Conservation (phyloP, 2,888 invertebrate genomes). For the Malachius bipustulatus region DNA sequence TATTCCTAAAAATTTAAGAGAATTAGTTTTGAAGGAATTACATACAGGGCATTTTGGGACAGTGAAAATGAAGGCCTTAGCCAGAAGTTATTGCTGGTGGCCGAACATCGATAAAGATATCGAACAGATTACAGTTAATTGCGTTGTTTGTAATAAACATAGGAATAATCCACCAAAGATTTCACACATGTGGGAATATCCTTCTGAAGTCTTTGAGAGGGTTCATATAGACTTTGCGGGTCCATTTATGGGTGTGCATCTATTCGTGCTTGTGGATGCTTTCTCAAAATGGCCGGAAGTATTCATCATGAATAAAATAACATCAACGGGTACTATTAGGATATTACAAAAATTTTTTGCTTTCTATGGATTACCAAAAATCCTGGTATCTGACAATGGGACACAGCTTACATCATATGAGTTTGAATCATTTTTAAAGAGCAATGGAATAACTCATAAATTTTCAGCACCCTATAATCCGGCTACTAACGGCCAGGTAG, state of each 20-base stretch:
- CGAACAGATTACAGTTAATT: slow-evolving; percentile 9
- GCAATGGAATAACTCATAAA: slow-evolving; percentile 13
- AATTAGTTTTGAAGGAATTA: slow-evolving; percentile 9
- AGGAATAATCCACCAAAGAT: no score
- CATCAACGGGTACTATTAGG: slow-evolving; percentile 14
- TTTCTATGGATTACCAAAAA: not conserved
- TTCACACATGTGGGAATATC: slow-evolving; percentile 19
- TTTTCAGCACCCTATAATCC: slow-evolving; percentile 15
- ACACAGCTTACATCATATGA: slow-evolving; percentile 18
- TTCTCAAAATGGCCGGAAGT: slow-evolving; percentile 21
- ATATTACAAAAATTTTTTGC: slow-evolving; percentile 5
- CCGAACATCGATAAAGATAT: slow-evolving; percentile 5
- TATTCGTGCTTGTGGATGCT: slow-evolving; percentile 18
- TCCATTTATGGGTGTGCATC: slow-evolving; percentile 16
- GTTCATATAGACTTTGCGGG: slow-evolving; percentile 20
- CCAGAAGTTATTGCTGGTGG: slow-evolving; percentile 14
- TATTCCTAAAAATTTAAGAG: slow-evolving; percentile 5
- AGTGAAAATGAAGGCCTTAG: slow-evolving; percentile 9
- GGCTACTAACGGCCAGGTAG: slow-evolving; percentile 16
- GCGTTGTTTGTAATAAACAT: slow-evolving; percentile 14
- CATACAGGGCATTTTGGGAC: slow-evolving; percentile 8
- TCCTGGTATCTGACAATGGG: not conserved
- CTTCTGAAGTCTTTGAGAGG: slow-evolving; percentile 17
- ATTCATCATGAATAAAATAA: slow-evolving; percentile 16
- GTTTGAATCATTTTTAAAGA: slow-evolving; percentile 13